Evolutionary conservation across 2,888 invertebrate species (phyloP), one percentile per base, ranked within the genome.

Genomic region (Mimumesa dahlbomi): DNA sequence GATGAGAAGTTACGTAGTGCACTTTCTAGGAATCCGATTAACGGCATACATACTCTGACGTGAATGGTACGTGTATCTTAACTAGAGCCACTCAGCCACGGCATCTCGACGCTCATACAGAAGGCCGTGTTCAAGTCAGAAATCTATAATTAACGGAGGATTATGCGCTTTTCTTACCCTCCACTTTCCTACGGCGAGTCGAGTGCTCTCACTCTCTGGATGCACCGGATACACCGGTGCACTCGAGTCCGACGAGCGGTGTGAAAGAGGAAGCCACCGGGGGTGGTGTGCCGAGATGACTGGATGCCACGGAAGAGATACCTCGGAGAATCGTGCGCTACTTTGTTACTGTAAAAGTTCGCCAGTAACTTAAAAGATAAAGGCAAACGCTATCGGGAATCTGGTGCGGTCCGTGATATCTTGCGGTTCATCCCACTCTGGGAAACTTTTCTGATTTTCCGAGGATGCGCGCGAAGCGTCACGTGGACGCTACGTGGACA

Each of bases 401-500:
- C 64, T 40, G n/a, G n/a, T 11, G 40, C 54, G 38, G 16, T 34
- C n/a, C 16, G 45, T 22, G 52, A 29, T 34, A 19, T 5, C 21
- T 43, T 14, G 22, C 13, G 11, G 34, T 5, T n/a, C 11, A 22
- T 31, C 48, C 25, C 38, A 25, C 25, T 34, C 31, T 36, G 48
- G 29, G 21, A 62, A 81, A 81, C 64, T 81, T 81, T 76, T 66
- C 70, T 65, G 75, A 80, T 77, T 76, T 77, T 53, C 57, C 38
- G 40, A 40, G 59, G 61, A 52, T 53, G 31, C 16, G 16, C 21
- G 25, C 42, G 19, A 16, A 19, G 54, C 48, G 59, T 57, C 65
- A 22, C 45, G 53, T 16, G 63, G 46, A 2, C 11, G 9, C 4
- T 34, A 21, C 38, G 54, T 22, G 25, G 42, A 25, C 42, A 14